These are phyloP conservation scores for Cherax quadricarinatus DNA, from an alignment of 1,140 invertebrate species.

Conservation along the genomic window DNA sequence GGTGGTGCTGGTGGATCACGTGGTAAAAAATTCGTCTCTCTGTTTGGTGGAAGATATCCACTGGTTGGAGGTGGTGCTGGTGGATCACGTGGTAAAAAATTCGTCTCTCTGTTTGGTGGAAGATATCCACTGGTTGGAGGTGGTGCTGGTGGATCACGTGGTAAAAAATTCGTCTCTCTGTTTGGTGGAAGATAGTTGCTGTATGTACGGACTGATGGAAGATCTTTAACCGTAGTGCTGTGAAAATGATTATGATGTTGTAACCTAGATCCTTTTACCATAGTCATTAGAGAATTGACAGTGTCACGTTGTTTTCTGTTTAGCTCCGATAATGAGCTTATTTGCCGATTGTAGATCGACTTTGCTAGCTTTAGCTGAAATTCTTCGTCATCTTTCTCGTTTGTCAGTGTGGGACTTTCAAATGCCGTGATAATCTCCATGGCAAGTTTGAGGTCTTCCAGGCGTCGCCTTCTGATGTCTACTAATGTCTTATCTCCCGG, in stretches of 20 bases:
- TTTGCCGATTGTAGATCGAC: conserved; percentile 39
- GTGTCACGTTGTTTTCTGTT: conserved; percentile 49
- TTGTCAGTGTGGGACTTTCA: not conserved
- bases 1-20: not conserved
- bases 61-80: not conserved
- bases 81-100: not conserved
- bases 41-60: not conserved
- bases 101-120: not conserved
- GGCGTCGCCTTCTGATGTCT: conserved; percentile 15
- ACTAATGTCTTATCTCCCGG: not conserved
- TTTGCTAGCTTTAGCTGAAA: conserved; percentile 47
- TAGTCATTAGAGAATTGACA: conserved; percentile 40
- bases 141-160: not conserved
- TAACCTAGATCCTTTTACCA: not conserved
- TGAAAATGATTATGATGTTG: conserved; percentile 6
- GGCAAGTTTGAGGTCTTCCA: conserved; percentile 51
- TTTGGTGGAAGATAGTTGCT: too few species aligned
- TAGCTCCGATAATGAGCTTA: conserved; percentile 46
- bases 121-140: not conserved
- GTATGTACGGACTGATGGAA: not conserved
- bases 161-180: too few species aligned
- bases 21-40: not conserved
- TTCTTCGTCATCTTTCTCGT: conserved; percentile 5
- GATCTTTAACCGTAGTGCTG: not conserved
- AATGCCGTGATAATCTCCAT: conserved; percentile 49